Evolutionary conservation across 2,888 invertebrate species (phyloP).

Genomic region (Cantharis lateralis): DNA sequence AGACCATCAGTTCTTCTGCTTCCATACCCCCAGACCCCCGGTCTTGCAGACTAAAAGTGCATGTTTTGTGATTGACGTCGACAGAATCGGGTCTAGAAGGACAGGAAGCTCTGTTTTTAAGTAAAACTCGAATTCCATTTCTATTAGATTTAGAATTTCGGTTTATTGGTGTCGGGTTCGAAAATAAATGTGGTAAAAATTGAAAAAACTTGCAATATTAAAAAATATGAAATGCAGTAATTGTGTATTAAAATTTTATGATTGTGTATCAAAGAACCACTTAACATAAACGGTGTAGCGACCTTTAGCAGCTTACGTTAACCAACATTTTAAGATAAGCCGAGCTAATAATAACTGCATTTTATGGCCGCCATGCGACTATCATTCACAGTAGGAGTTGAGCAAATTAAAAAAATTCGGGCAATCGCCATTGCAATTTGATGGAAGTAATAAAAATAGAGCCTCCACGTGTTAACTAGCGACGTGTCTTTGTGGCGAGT

Average conservation of each 20-base stretch:
- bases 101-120: too few relatives aligned
- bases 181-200: not conserved
- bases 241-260: not conserved
- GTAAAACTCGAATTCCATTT: too few relatives aligned
- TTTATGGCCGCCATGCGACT: conserved; percentile 24
- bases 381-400: not conserved
- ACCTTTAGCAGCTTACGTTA: conserved; percentile 28
- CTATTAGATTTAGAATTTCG: too few relatives aligned
- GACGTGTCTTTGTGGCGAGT: not conserved
- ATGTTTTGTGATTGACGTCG: too few relatives aligned
- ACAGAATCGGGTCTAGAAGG: too few relatives aligned
- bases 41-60: too few relatives aligned
- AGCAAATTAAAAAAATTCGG: not conserved
- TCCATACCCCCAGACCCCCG: too few relatives aligned
- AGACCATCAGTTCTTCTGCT: too few relatives aligned
- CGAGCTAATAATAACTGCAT: conserved; percentile 32
- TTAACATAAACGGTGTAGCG: conserved; percentile 20
- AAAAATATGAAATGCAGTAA: not conserved
- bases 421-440: not conserved
- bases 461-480: not conserved
- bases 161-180: too few relatives aligned
- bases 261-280: not conserved
- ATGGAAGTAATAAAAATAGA: not conserved
- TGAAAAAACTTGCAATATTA: not conserved
- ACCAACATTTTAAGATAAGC: conserved; percentile 24